These are phyloP conservation scores for Dendroctonus ponderosae DNA, from an alignment of 1,140 invertebrate species.

Conservation along the genomic window DNA sequence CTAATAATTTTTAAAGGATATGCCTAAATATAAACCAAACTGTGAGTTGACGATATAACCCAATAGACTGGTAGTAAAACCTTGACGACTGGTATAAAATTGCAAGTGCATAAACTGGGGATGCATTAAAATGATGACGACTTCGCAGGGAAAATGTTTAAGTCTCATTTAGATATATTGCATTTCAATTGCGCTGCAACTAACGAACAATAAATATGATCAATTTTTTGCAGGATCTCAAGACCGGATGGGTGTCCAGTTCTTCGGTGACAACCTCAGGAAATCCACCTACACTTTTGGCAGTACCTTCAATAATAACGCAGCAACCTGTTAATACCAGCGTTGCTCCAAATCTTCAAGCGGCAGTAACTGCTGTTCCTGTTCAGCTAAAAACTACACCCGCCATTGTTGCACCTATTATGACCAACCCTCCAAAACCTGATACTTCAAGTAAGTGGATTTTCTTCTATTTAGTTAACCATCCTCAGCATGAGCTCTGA, in stretches of 20 bases:
- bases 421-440: slow-evolving; percentile 9
- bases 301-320: slow-evolving; percentile 25
- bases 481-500: too few relatives aligned
- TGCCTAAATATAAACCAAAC: too few relatives aligned
- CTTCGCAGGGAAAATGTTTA: neutral
- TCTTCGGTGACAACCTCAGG: neutral
- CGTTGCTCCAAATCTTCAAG: slow-evolving; percentile 9
- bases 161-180: too few relatives aligned
- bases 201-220: neutral
- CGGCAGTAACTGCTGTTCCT: slow-evolving; percentile 10
- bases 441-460: slow-evolving; percentile 31
- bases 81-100: neutral
- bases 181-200: too few relatives aligned
- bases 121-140: neutral
- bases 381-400: slow-evolving; percentile 7
- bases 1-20: too few relatives aligned
- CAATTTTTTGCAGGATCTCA: slow-evolving; percentile 23
- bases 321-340: slow-evolving; percentile 15
- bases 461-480: neutral
- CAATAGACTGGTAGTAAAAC: neutral
- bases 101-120: neutral
- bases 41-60: too few relatives aligned
- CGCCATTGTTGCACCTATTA: slow-evolving; percentile 1
- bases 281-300: slow-evolving; percentile 19
- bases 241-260: slow-evolving; percentile 23